Conservation (phyloP, 2,113 vertebrate species). For the Apodemus sylvaticus region DNA sequence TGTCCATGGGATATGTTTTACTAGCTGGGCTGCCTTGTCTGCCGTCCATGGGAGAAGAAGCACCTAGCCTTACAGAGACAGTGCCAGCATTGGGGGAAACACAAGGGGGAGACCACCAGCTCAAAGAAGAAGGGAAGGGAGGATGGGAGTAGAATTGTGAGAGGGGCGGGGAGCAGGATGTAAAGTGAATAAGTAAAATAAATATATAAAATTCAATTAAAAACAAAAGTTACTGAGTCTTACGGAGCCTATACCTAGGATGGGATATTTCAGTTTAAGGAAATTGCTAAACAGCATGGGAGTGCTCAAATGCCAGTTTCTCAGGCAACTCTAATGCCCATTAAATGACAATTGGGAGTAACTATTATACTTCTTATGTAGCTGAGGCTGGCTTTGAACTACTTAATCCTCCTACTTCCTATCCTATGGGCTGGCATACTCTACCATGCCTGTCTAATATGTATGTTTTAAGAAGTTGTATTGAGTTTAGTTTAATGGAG, state of each 20-base stretch:
- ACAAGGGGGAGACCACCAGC: too few species aligned
- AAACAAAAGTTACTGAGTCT: background rate
- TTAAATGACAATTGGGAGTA: background rate
- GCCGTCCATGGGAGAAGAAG: too few species aligned
- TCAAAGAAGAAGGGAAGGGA: too few species aligned
- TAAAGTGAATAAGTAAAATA: too few species aligned
- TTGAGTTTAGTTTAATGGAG: background rate
- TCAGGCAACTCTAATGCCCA: too few species aligned
- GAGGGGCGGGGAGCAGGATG: too few species aligned
- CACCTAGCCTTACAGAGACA: too few species aligned
- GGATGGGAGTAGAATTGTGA: too few species aligned
- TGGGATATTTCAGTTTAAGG: background rate
- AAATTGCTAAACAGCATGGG: background rate
- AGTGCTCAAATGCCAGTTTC: background rate
- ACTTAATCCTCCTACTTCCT: background rate
- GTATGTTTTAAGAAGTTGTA: background rate
- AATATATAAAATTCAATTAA: too few species aligned
- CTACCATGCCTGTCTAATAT: background rate
- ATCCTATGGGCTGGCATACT: background rate
- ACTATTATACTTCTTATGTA: background rate
- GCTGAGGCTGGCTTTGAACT: background rate
- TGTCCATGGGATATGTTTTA: too few species aligned
- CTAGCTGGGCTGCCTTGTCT: too few species aligned
- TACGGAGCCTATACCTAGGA: background rate
- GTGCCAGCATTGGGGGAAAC: too few species aligned